phyloP scores from a whole-genome alignment of 2,888 invertebrate genomes.

The Spodoptera exigua region DNA sequence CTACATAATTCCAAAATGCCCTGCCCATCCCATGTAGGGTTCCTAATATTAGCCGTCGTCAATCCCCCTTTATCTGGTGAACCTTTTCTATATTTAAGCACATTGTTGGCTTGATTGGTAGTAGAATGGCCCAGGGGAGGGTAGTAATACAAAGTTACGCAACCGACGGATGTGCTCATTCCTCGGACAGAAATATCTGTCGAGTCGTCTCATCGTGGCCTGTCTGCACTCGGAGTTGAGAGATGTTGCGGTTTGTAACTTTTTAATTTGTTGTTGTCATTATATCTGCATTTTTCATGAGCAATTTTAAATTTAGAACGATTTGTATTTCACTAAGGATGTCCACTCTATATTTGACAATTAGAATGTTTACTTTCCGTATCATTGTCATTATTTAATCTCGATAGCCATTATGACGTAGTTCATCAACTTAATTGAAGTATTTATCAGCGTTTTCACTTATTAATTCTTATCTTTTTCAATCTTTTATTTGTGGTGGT shows the following conservation, averaged over 20 bases:
- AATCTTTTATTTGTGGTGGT: not conserved
- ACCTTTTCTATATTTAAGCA: constrained; percentile 60
- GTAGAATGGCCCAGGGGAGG: constrained; percentile 45
- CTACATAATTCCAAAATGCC: constrained; percentile 46
- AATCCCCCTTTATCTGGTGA: constrained; percentile 45
- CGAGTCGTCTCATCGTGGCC: constrained; percentile 42
- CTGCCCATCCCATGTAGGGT: constrained; percentile 34
- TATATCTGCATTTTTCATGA: too few species aligned
- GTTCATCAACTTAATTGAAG: too few species aligned
- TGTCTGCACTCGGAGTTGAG: constrained; percentile 31
- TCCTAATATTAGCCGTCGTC: constrained; percentile 51
- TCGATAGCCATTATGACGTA: too few species aligned
- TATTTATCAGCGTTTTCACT: too few species aligned
- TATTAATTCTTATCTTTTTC: too few species aligned
- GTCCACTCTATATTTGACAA: too few species aligned
- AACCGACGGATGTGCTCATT: constrained; percentile 77
- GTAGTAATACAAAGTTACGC: constrained; percentile 69
- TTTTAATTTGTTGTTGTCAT: not conserved
- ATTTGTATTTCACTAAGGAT: too few species aligned
- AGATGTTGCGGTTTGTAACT: constrained; percentile 25
- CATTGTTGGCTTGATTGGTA: constrained; percentile 55
- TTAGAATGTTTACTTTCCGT: too few species aligned
- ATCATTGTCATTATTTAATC: too few species aligned
- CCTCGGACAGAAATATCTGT: constrained; percentile 73
- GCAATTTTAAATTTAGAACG: too few species aligned